Percentiles rank a stretch among this genome's conserved stretches.
Evolutionary conservation across 1,140 invertebrate species (phyloP).

Genomic region (Solen grandis): DNA sequence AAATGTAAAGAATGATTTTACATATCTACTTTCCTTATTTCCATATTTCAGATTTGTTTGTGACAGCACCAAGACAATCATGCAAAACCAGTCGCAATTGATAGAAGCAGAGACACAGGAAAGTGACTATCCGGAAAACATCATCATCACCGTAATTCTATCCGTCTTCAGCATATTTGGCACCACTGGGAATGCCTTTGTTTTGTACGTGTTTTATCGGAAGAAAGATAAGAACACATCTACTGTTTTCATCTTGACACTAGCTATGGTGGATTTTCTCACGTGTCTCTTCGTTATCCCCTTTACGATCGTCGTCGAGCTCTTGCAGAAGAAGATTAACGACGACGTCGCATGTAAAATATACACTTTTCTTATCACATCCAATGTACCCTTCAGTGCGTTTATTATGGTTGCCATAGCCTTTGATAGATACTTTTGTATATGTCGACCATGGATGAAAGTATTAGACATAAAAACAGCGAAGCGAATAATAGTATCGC

Average conservation of each 20-base stretch:
- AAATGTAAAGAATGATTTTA: too few species aligned
- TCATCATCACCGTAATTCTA: slow-evolving; percentile 63
- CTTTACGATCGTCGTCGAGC: slow-evolving; percentile 70
- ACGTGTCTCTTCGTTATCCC: slow-evolving; percentile 76
- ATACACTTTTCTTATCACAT: slow-evolving; percentile 77
- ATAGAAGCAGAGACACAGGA: too few species aligned
- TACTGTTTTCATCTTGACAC: slow-evolving; percentile 77
- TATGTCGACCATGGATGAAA: slow-evolving; percentile 78
- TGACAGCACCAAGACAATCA: too few species aligned
- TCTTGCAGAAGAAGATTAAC: slow-evolving; percentile 59
- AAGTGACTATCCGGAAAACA: slow-evolving; percentile 60
- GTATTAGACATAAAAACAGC: slow-evolving; percentile 72
- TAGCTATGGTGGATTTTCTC: slow-evolving; percentile 77
- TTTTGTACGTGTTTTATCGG: slow-evolving; percentile 77
- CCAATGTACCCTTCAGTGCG: slow-evolving; percentile 77
- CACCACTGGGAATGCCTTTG: slow-evolving; percentile 77
- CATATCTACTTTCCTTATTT: too few species aligned
- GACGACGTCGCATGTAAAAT: slow-evolving; percentile 75
- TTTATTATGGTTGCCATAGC: slow-evolving; percentile 80
- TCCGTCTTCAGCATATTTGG: slow-evolving; percentile 69
- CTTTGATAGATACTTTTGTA: slow-evolving; percentile 80
- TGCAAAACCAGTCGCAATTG: too few species aligned
- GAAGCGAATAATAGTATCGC: slow-evolving; percentile 66
- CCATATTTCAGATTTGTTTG: too few species aligned
- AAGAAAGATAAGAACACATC: slow-evolving; percentile 78